Conservation (phyloP, 1,140 invertebrate genomes). For the Sinonovacula constricta region DNA sequence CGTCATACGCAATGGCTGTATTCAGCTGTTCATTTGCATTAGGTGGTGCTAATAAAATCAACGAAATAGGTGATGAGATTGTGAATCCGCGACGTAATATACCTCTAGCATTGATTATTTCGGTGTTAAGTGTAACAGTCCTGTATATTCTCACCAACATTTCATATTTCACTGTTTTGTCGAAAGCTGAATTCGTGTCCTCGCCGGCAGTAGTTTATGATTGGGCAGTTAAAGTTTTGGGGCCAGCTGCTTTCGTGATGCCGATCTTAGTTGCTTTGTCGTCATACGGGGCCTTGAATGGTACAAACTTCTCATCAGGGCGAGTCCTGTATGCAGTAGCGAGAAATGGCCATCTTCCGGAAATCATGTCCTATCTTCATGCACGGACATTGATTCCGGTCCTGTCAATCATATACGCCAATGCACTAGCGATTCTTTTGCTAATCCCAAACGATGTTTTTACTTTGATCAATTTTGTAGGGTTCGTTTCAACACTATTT, state of each 20-base stretch:
- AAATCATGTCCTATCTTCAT: conserved; percentile 25
- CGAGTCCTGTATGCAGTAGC: conserved; percentile 37
- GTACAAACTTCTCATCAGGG: background rate
- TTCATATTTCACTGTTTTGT: conserved; percentile 8
- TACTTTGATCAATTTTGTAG: conserved; percentile 21
- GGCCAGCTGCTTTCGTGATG: conserved; percentile 9
- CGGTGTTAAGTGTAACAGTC: conserved; percentile 75
- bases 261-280: conserved; percentile 12
- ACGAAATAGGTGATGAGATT: conserved; percentile 39
- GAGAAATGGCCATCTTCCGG: conserved; percentile 34
- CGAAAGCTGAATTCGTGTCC: conserved; percentile 10
- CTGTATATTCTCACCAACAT: conserved; percentile 78
- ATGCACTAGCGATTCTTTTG: background rate
- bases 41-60: conserved; percentile 20
- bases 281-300: conserved; percentile 19
- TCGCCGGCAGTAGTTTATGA: conserved; percentile 23
- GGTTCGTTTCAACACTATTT: background rate
- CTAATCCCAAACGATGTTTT: conserved; percentile 11
- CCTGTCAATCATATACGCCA: background rate
- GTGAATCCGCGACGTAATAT: conserved; percentile 70
- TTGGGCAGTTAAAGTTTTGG: conserved; percentile 7
- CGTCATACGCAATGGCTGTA: conserved; percentile 25
- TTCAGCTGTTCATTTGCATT: conserved; percentile 45
- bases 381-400: background rate
- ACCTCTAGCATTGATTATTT: conserved; percentile 78